Evolutionary conservation across 2,797 vertebrate species (phyloP).

Genomic region (Macroramphosus scolopax): DNA sequence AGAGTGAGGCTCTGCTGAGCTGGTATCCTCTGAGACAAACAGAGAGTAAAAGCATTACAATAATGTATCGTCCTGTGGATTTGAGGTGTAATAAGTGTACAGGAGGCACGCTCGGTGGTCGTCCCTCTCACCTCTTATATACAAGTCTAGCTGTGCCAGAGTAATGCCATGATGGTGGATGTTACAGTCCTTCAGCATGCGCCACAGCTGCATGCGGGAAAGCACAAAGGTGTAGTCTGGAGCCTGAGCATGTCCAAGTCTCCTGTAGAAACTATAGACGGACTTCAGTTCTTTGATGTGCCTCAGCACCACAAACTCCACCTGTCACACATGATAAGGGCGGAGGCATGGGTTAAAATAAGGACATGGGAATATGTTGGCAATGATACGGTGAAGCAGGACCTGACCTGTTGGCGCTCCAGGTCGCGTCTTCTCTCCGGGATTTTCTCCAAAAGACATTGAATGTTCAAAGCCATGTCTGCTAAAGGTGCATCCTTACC

Average conservation of each 20-base stretch:
- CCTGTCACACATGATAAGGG: conserved; percentile 65
- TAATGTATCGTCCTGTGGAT: not conserved
- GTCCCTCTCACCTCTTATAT: conserved; percentile 70
- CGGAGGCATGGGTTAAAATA: too few relatives aligned
- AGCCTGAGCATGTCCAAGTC: conserved; percentile 73
- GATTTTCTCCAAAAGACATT: conserved; percentile 71
- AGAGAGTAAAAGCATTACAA: not conserved
- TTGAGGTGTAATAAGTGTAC: not conserved
- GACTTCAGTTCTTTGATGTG: conserved; percentile 76
- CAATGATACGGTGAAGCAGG: accelerated
- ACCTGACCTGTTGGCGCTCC: conserved; percentile 81
- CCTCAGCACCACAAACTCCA: conserved; percentile 79
- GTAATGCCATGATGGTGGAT: conserved; percentile 78
- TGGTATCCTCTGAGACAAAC: conserved; percentile 53
- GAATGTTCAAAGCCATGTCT: conserved; percentile 76
- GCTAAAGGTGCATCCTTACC: conserved; percentile 22
- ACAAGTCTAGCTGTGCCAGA: conserved; percentile 79
- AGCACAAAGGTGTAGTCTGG: conserved; percentile 80
- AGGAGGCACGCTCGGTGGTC: not conserved
- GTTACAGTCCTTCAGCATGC: conserved; percentile 88
- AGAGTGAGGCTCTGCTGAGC: conserved; percentile 70
- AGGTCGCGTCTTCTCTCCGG: conserved; percentile 60
- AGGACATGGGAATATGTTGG: not conserved
- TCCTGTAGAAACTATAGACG: conserved; percentile 86
- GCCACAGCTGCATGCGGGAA: conserved; percentile 87